These are phyloP conservation scores for Ariopsis seemanni DNA, from an alignment of 2,113 vertebrate genomes.

Conservation along the genomic window DNA sequence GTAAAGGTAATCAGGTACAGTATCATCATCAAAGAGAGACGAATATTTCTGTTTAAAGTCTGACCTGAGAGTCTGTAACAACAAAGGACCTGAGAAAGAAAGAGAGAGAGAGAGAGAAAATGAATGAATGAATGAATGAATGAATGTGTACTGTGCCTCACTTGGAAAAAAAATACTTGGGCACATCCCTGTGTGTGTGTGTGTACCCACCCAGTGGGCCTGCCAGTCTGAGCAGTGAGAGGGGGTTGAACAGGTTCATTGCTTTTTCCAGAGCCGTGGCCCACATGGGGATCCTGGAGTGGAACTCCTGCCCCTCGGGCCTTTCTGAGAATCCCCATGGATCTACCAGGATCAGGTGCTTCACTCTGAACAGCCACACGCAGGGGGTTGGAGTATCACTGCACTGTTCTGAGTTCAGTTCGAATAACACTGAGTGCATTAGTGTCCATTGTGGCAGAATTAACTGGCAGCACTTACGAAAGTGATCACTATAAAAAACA, in stretches of 20 bases:
- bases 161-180: not conserved
- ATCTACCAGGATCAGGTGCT: slow-evolving; percentile 90
- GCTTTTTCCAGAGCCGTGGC: slow-evolving; percentile 87
- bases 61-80: slow-evolving; percentile 87
- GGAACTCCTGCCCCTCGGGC: slow-evolving; percentile 79
- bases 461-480: not conserved
- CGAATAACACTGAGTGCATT: not conserved
- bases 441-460: not conserved
- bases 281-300: slow-evolving; percentile 88
- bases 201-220: slow-evolving; percentile 84
- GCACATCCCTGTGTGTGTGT: not conserved
- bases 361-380: slow-evolving; percentile 74
- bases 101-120: slow-evolving; percentile 26
- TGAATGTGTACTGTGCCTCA: not conserved
- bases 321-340: slow-evolving; percentile 94
- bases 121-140: too few relatives aligned
- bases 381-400: not conserved
- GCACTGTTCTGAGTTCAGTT: not conserved
- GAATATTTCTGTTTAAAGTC: slow-evolving; percentile 94
- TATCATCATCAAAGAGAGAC: slow-evolving; percentile 87
- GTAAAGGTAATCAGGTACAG: slow-evolving; percentile 93
- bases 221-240: slow-evolving; percentile 89
- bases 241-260: slow-evolving; percentile 90
- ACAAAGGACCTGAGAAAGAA: slow-evolving; percentile 77
- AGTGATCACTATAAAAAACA: not conserved